These are phyloP conservation scores for Nestor notabilis DNA, from an alignment of 2,113 vertebrate genomes.

Conservation along the genomic window DNA sequence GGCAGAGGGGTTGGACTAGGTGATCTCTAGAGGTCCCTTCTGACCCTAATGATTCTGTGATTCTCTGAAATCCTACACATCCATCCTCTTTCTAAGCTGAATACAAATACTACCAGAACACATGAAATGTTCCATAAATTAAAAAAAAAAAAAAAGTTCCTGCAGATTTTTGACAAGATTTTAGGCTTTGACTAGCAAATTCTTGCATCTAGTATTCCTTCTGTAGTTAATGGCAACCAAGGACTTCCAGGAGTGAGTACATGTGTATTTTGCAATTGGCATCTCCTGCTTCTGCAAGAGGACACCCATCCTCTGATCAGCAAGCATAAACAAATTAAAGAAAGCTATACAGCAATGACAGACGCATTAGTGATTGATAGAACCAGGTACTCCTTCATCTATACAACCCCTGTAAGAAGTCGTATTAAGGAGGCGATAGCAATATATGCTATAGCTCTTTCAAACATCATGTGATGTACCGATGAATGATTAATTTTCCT, in stretches of 20 bases:
- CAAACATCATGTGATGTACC: not conserved
- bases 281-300: not conserved
- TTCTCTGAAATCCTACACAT: not conserved
- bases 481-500: not conserved
- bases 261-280: not conserved
- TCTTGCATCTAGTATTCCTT: not conserved
- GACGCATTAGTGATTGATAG: not conserved
- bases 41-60: not conserved
- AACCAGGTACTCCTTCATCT: not conserved
- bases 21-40: not conserved
- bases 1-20: not conserved
- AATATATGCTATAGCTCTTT: not conserved
- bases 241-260: not conserved
- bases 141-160: not conserved
- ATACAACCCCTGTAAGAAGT: not conserved
- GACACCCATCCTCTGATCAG: not conserved
- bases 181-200: not conserved
- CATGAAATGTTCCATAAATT: not conserved
- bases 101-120: not conserved
- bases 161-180: not conserved
- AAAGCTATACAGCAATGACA: not conserved
- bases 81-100: not conserved
- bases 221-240: not conserved
- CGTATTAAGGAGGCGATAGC: not conserved
- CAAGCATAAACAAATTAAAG: not conserved